These are phyloP conservation scores for Dasyornis broadbenti DNA, from an alignment of 2,113 vertebrate species.

Conservation along the genomic window DNA sequence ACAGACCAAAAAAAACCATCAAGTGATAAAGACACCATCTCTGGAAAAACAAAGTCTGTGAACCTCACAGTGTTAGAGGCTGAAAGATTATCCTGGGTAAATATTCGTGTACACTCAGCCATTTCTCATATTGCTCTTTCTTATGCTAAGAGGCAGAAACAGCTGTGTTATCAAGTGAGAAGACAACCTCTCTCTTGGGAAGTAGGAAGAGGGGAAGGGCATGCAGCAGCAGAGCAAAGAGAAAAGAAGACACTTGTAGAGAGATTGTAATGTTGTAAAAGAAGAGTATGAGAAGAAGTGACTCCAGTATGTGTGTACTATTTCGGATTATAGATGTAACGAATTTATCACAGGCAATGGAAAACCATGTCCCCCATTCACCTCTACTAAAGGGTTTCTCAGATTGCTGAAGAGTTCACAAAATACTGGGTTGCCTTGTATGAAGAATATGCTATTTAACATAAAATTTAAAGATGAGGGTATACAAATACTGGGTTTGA, in stretches of 20 bases:
- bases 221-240: not conserved
- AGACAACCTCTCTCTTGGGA: not conserved
- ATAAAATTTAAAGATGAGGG: not conserved
- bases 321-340: not conserved
- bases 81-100: not conserved
- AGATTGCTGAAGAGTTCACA: not conserved
- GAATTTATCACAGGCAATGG: not conserved
- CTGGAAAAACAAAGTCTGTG: not conserved
- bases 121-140: not conserved
- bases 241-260: not conserved
- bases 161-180: not conserved
- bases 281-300: not conserved
- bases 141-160: not conserved
- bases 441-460: not conserved
- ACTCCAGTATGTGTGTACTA: not conserved
- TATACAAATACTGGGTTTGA: not conserved
- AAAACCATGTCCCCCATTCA: not conserved
- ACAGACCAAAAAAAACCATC: not conserved
- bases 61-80: not conserved
- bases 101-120: not conserved
- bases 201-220: not conserved
- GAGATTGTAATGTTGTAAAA: not conserved
- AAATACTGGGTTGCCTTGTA: not conserved
- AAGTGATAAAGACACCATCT: not conserved
- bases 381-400: not conserved